Conservation (phyloP, 1,140 invertebrate genomes). For the Zaprionus lachaisei region DNA sequence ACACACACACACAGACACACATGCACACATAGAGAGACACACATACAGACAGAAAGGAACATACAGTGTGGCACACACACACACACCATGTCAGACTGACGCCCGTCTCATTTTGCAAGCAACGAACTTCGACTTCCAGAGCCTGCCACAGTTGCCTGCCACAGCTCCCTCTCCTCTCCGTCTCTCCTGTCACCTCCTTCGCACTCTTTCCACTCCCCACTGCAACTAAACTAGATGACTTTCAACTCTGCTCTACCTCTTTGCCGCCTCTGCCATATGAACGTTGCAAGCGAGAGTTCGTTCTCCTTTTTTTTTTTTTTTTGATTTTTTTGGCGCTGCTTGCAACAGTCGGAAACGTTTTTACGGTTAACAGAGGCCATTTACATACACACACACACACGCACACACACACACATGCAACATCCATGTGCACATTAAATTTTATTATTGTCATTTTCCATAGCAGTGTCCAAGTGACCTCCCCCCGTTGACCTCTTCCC, state of each 20-base stretch:
- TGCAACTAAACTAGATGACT: slow-evolving; percentile 73
- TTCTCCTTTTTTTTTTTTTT: slow-evolving; percentile 7
- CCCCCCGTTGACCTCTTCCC: neutral
- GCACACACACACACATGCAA: slow-evolving; percentile 28
- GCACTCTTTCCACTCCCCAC: neutral
- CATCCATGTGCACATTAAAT: slow-evolving; percentile 77
- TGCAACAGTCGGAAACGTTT: slow-evolving; percentile 73
- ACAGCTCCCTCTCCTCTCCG: neutral
- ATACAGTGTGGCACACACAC: slow-evolving; percentile 5
- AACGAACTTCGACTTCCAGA: slow-evolving; percentile 64
- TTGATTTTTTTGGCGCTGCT: slow-evolving; percentile 31
- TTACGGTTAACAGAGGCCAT: slow-evolving; percentile 78
- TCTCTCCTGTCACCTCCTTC: neutral
- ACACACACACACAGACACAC: slow-evolving; percentile 37
- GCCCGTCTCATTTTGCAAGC: slow-evolving; percentile 56
- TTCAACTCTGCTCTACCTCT: slow-evolving; percentile 55
- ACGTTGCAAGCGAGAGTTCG: slow-evolving; percentile 38
- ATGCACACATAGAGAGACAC: slow-evolving; percentile 37
- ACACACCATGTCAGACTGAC: neutral
- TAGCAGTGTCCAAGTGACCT: slow-evolving; percentile 50
- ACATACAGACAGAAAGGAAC: neutral
- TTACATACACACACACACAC: slow-evolving; percentile 56
- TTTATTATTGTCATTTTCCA: slow-evolving; percentile 83
- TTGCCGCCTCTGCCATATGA: slow-evolving; percentile 49
- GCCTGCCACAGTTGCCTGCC: neutral